These are phyloP conservation scores for Desmodus rotundus DNA, from an alignment of 2,113 vertebrate species.

Conservation along the genomic window DNA sequence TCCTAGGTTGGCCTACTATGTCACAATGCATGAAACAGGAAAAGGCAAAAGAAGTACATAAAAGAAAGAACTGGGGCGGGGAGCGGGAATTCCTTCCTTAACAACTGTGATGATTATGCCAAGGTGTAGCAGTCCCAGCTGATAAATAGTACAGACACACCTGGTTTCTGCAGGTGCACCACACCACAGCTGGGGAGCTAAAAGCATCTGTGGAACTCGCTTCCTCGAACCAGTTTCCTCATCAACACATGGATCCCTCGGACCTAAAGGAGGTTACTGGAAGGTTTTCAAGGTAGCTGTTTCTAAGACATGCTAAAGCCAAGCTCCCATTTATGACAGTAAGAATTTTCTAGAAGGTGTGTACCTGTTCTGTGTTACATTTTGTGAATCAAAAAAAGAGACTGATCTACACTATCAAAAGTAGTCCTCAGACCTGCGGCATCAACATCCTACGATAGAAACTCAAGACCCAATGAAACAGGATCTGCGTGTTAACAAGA, in stretches of 20 bases:
- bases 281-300: neutral
- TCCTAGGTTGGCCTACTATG: neutral
- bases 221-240: neutral
- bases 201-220: neutral
- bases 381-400: neutral
- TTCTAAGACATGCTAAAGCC: conserved; percentile 8
- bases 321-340: neutral
- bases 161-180: neutral
- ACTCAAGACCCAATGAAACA: neutral
- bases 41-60: neutral
- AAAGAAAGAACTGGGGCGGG: neutral
- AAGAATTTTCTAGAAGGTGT: neutral
- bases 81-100: neutral
- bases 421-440: no score
- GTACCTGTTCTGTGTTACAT: neutral
- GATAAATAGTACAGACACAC: neutral
- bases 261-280: neutral
- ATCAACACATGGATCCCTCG: neutral
- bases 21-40: neutral
- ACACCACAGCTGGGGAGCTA: neutral
- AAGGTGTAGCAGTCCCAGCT: neutral
- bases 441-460: neutral
- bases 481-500: neutral
- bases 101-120: neutral
- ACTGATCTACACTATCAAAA: neutral